Evolutionary conservation across 2,113 vertebrate genomes (phyloP).

Genomic region (Bothrops jararaca): DNA sequence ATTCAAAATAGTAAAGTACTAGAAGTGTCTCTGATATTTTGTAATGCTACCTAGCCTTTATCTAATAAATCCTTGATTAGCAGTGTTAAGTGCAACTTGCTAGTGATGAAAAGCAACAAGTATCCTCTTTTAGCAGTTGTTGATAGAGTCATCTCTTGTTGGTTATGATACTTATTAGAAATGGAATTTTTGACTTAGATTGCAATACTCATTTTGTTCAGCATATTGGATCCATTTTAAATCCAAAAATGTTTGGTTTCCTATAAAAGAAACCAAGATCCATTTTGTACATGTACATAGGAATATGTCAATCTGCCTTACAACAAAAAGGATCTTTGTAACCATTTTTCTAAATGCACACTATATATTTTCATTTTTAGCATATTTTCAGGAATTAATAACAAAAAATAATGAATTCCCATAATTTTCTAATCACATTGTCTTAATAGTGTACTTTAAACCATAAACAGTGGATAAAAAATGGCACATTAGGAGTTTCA

Average conservation of each 20-base stretch:
- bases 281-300: too few species aligned
- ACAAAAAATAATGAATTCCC: not conserved
- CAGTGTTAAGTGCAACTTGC: not conserved
- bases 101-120: not conserved
- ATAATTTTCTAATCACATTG: not conserved
- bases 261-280: not conserved
- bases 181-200: not conserved
- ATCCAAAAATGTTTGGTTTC: not conserved
- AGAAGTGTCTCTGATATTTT: not conserved
- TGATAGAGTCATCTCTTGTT: not conserved
- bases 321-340: not conserved
- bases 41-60: not conserved
- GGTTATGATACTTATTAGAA: not conserved
- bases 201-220: not conserved
- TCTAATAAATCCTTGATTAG: not conserved
- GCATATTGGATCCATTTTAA: not conserved
- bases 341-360: not conserved
- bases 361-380: not conserved
- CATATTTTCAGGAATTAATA: not conserved
- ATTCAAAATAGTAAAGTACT: not conserved
- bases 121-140: not conserved
- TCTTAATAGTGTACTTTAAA: not conserved
- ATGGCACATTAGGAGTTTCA: not conserved
- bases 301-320: not conserved
- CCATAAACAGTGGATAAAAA: not conserved